phyloP scores from a whole-genome alignment of 1,140 invertebrate genomes.

The Coelopa frigida region DNA sequence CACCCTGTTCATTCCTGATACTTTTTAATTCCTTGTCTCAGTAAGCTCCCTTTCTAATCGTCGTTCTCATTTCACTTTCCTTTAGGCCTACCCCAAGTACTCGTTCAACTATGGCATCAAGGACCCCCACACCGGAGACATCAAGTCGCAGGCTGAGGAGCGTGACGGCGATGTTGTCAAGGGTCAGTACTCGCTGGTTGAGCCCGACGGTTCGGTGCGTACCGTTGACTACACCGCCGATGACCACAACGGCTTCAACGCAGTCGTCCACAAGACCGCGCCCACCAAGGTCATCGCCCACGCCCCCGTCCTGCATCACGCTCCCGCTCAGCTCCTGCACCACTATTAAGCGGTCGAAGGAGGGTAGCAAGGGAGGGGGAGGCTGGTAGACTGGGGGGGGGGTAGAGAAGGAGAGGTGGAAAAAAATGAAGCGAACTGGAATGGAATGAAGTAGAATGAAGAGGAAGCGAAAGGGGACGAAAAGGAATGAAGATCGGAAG shows the following conservation, averaged over 20 bases:
- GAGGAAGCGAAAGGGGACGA: too few relatives aligned
- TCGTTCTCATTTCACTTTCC: background rate
- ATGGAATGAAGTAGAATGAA: too few relatives aligned
- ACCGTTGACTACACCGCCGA: constrained; percentile 64
- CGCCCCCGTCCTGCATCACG: constrained; percentile 30
- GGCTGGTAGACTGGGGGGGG: too few relatives aligned
- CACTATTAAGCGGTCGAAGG: too few relatives aligned
- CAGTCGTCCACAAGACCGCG: constrained; percentile 47
- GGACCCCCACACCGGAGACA: constrained; percentile 54
- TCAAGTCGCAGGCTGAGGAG: constrained; percentile 58
- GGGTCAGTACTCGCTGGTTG: constrained; percentile 53
- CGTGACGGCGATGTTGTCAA: constrained; percentile 54
- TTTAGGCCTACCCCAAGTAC: constrained; percentile 48
- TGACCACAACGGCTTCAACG: constrained; percentile 56
- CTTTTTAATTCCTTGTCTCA: background rate
- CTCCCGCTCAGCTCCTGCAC: constrained; percentile 33
- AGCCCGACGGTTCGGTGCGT: constrained; percentile 53
- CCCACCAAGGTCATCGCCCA: constrained; percentile 36
- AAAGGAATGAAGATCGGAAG: too few relatives aligned
- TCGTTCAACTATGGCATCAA: constrained; percentile 51
- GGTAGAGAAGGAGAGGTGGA: too few relatives aligned
- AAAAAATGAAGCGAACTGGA: too few relatives aligned
- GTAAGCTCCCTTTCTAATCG: background rate
- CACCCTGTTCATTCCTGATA: background rate
- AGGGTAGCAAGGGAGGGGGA: too few relatives aligned